A percentile compares a stretch with the other conserved stretches of the same genome.
These are phyloP conservation scores for Mirza zaza DNA, from an alignment of 2,113 vertebrate genomes.

Conservation along the genomic window DNA sequence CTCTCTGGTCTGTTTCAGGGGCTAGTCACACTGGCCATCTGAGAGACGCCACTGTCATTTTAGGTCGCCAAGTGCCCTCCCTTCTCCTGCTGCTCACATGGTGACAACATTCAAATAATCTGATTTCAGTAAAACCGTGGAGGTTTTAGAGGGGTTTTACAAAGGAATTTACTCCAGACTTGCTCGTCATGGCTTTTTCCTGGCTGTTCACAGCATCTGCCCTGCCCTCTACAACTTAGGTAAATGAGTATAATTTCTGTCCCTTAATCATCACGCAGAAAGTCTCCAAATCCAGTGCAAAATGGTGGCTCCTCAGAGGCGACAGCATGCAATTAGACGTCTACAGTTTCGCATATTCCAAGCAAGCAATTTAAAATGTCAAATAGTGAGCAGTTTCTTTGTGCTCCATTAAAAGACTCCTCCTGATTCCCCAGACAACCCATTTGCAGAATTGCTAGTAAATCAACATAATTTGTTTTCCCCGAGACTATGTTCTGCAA, in stretches of 20 bases:
- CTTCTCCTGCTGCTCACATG: not conserved
- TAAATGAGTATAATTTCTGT: conserved; percentile 14
- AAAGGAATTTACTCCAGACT: not conserved
- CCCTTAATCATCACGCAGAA: conserved; percentile 35
- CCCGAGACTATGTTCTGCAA: conserved; percentile 49
- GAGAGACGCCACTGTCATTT: not conserved
- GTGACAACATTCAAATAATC: not conserved
- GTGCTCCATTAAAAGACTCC: conserved; percentile 56
- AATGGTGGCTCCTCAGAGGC: conserved; percentile 38
- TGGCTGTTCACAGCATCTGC: not conserved
- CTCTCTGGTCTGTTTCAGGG: not conserved
- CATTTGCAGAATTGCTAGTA: conserved; percentile 72
- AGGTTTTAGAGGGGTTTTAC: not conserved
- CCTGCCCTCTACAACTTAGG: not conserved
- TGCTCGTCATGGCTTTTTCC: not conserved
- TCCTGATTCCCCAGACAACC: conserved; percentile 55
- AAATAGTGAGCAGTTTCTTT: conserved; percentile 54
- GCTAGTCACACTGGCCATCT: not conserved
- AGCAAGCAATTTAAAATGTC: conserved; percentile 72
- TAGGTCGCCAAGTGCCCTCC: not conserved
- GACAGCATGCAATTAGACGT: conserved; percentile 40
- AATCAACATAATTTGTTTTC: conserved; percentile 78
- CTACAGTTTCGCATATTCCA: conserved; percentile 52
- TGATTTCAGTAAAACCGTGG: not conserved
- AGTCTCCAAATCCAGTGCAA: conserved; percentile 31